Evolutionary conservation across 1,140 invertebrate genomes (phyloP).

Genomic region (Augochlora pura): DNA sequence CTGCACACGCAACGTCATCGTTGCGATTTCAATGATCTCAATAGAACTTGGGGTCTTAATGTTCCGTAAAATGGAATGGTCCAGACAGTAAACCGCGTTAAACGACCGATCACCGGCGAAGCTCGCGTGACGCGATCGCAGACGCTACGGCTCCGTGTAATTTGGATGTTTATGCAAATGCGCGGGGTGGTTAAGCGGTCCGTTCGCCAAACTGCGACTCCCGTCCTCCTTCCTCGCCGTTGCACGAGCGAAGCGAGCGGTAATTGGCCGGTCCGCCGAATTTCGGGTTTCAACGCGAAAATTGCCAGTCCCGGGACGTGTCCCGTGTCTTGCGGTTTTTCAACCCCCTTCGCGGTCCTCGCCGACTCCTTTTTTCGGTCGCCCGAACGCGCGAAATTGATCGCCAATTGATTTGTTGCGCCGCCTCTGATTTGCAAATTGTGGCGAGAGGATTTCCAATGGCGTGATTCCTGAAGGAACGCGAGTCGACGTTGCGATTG

Average conservation of each 20-base stretch:
- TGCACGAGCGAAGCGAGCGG: not conserved
- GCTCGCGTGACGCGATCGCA: conserved; percentile 12
- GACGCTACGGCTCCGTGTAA: conserved; percentile 8
- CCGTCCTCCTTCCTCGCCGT: not conserved
- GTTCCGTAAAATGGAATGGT: too few relatives aligned
- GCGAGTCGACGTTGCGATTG: too few relatives aligned
- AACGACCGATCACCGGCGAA: not conserved
- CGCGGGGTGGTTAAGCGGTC: not conserved
- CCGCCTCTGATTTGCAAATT: too few relatives aligned
- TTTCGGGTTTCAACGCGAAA: not conserved
- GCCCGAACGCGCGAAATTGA: too few relatives aligned
- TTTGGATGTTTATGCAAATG: conserved; percentile 38
- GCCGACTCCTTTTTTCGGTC: too few relatives aligned
- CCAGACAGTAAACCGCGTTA: not conserved
- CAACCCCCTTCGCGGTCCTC: too few relatives aligned
- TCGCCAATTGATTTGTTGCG: too few relatives aligned
- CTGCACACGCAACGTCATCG: too few relatives aligned
- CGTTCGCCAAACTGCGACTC: conserved; percentile 56
- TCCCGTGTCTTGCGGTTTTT: not conserved
- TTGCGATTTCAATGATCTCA: too few relatives aligned
- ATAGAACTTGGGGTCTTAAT: too few relatives aligned
- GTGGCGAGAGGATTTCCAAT: too few relatives aligned
- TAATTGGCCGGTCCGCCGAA: not conserved
- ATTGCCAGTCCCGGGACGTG: not conserved
- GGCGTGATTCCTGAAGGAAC: too few relatives aligned